These are phyloP conservation scores for Noctilio leporinus DNA, from an alignment of 2,113 vertebrate species.

Conservation along the genomic window DNA sequence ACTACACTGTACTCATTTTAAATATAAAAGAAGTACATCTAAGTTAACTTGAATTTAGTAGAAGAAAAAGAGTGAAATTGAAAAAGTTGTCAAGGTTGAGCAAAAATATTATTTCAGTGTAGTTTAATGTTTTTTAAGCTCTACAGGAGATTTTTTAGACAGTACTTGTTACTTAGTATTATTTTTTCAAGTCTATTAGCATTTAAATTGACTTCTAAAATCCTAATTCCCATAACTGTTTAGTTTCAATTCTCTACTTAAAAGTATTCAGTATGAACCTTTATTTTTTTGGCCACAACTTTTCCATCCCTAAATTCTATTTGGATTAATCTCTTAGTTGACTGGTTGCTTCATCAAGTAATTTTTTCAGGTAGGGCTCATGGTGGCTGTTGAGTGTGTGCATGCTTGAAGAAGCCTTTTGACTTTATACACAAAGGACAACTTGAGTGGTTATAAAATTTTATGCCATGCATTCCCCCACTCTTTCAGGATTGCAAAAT, in stretches of 20 bases:
- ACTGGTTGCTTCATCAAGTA: background rate
- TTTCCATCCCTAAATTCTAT: background rate
- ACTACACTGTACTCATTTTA: background rate
- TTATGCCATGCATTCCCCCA: background rate
- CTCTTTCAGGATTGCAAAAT: background rate
- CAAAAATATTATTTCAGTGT: background rate
- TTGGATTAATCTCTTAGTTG: slow-evolving; percentile 7
- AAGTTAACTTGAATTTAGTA: background rate
- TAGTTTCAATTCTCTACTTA: slow-evolving; percentile 36
- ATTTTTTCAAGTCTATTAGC: slow-evolving; percentile 45
- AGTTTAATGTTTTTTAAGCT: background rate
- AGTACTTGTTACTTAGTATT: slow-evolving; percentile 25
- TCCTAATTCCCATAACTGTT: background rate
- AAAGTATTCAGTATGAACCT: background rate
- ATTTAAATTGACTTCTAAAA: slow-evolving; percentile 50
- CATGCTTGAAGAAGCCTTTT: background rate
- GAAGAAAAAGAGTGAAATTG: background rate
- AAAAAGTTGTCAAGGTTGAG: background rate
- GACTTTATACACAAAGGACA: background rate
- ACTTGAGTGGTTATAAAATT: background rate
- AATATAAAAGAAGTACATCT: background rate
- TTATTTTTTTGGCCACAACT: background rate
- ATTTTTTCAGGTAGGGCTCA: background rate
- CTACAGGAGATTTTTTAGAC: background rate
- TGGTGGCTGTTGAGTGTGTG: background rate